These are phyloP conservation scores for Dasyprocta punctata DNA, from an alignment of 2,113 vertebrate species.

Conservation along the genomic window DNA sequence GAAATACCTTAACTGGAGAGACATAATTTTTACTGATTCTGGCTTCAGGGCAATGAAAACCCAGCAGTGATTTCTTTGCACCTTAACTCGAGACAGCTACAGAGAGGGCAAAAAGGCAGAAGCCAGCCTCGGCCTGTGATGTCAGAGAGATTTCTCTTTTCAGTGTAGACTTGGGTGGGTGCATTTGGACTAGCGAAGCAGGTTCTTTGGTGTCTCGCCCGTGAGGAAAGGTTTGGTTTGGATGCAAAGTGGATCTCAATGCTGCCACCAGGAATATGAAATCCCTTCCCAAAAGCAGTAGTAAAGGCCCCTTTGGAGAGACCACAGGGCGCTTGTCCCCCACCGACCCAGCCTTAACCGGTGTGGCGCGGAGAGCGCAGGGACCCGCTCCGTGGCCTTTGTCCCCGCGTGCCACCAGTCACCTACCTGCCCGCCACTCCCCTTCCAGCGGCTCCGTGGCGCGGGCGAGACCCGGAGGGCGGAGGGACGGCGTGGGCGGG, in stretches of 20 bases:
- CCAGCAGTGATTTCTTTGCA: not conserved
- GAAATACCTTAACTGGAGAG: not conserved
- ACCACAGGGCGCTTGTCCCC: not conserved
- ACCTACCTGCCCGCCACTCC: constrained; percentile 57
- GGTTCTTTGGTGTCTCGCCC: not conserved
- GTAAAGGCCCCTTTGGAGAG: not conserved
- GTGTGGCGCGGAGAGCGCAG: not conserved
- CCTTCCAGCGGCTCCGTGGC: not conserved
- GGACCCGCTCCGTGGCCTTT: not conserved
- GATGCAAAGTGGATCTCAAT: not conserved
- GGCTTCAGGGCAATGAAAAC: not conserved
- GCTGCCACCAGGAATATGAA: not conserved
- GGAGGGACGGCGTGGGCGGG: constrained; percentile 67
- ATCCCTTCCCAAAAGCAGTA: not conserved
- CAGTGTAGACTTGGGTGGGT: not conserved
- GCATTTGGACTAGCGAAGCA: not conserved
- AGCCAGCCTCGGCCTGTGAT: not conserved
- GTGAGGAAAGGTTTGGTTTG: not conserved
- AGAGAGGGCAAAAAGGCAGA: not conserved
- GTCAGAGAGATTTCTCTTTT: not conserved
- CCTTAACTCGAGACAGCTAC: not conserved
- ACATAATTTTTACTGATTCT: not conserved
- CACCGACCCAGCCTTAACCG: not conserved
- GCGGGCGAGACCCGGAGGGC: constrained; percentile 45
- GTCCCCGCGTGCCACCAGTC: not conserved